Percentiles rank a stretch among this genome's conserved stretches.
Conservation (phyloP, 1,140 invertebrate species). For the Drosophila nebulosa region DNA sequence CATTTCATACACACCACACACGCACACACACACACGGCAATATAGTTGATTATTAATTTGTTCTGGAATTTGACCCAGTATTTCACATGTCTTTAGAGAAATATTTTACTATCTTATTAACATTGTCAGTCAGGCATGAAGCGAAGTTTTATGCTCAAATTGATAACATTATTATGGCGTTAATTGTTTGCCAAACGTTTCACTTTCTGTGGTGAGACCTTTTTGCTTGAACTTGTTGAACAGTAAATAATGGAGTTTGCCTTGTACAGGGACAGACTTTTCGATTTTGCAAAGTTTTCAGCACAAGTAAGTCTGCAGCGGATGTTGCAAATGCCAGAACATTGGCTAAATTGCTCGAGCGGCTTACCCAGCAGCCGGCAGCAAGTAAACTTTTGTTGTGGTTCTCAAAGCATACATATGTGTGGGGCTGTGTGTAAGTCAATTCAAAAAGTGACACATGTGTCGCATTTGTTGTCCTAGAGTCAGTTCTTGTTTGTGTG, state of each 20-base stretch:
- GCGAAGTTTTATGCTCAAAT: neutral
- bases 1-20: constrained; percentile 23
- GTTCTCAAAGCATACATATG: neutral
- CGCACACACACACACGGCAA: constrained; percentile 33
- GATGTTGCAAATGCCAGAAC: constrained; percentile 68
- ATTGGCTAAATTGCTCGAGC: constrained; percentile 33
- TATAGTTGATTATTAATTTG: constrained; percentile 60
- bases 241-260: constrained; percentile 57
- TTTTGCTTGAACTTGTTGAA: constrained; percentile 47
- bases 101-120: neutral
- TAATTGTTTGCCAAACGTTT: constrained; percentile 43
- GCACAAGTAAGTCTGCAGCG: constrained; percentile 59
- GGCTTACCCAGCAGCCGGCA: constrained; percentile 22
- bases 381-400: constrained; percentile 66
- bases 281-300: constrained; percentile 18
- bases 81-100: neutral
- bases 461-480: constrained; percentile 42
- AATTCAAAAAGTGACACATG: constrained; percentile 53
- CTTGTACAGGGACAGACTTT: neutral
- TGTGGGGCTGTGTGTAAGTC: constrained; percentile 18
- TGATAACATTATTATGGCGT: constrained; percentile 46
- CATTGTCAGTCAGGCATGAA: neutral
- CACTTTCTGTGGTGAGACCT: constrained; percentile 28
- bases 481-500: constrained; percentile 52
- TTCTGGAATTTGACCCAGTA: neutral